Percentiles rank a stretch among this genome's conserved stretches.
Conservation (phyloP, 2,113 vertebrate species). For the Cisticola juncidis region DNA sequence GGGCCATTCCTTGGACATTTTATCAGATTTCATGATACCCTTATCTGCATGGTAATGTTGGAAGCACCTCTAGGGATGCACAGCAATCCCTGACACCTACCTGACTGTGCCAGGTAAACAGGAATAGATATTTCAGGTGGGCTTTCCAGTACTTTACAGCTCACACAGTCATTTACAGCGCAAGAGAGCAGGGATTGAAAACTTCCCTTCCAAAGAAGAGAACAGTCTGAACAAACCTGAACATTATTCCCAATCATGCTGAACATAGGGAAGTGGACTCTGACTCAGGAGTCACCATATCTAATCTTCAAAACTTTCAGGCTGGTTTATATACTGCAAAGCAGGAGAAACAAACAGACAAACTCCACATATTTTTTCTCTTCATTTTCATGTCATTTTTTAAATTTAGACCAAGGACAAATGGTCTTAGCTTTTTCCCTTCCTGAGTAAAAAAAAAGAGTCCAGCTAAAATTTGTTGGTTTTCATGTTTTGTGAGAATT, state of each 20-base stretch:
- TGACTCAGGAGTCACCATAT: background rate
- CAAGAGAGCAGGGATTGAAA: background rate
- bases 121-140: background rate
- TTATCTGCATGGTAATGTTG: fast-evolving
- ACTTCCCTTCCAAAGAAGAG: background rate
- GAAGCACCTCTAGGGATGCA: background rate
- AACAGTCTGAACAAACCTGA: background rate
- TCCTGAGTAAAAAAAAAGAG: background rate
- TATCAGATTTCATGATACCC: background rate
- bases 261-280: background rate
- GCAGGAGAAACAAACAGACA: background rate
- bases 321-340: background rate
- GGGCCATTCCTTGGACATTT: background rate
- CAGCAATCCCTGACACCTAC: background rate
- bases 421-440: background rate
- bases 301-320: background rate
- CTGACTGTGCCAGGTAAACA: background rate
- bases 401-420: background rate
- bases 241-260: background rate
- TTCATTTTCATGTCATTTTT: background rate
- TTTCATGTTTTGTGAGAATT: background rate
- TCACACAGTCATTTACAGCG: background rate
- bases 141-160: background rate
- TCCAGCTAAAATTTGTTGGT: background rate
- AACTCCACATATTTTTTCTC: background rate